Conservation (phyloP, 2,113 vertebrate genomes). For the Phaethornis superciliosus region DNA sequence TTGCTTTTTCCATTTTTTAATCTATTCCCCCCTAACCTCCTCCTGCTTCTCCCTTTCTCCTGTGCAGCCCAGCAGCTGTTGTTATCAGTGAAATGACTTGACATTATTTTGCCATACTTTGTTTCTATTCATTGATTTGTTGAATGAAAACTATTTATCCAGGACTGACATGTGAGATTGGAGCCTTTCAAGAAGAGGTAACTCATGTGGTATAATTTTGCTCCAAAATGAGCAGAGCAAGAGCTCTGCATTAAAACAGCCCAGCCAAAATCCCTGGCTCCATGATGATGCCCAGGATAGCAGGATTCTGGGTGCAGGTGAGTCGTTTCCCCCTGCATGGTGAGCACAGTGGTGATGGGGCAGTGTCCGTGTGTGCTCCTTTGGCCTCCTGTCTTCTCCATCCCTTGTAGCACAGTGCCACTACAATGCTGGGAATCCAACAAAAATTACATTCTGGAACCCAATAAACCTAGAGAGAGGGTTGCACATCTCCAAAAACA, state of each 20-base stretch:
- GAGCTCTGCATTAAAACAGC: not conserved
- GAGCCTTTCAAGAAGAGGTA: constrained; percentile 29
- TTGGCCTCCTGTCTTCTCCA: not conserved
- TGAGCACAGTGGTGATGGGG: not conserved
- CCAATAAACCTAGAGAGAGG: not conserved
- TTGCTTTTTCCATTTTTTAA: constrained; percentile 62
- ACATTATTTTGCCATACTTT: constrained; percentile 46
- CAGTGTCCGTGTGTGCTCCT: not conserved
- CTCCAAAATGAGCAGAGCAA: not conserved
- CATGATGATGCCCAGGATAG: accelerated
- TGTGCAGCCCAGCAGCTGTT: constrained; percentile 57
- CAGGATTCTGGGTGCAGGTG: not conserved
- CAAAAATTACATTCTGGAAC: not conserved
- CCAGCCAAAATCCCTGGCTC: not conserved
- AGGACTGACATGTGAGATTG: not conserved
- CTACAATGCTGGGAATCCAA: not conserved
- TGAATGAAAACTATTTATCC: constrained; percentile 69
- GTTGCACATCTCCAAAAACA: not conserved
- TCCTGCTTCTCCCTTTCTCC: constrained; percentile 15
- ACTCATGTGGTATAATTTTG: not conserved
- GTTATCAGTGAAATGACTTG: constrained; percentile 51
- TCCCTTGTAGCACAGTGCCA: not conserved
- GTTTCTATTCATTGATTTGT: constrained; percentile 69
- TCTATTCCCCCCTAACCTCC: constrained; percentile 1
- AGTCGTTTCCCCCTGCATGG: accelerated